Base-by-base conservation (phyloP, 2,888 invertebrate genomes). In the Coelopa pilipes region DNA sequence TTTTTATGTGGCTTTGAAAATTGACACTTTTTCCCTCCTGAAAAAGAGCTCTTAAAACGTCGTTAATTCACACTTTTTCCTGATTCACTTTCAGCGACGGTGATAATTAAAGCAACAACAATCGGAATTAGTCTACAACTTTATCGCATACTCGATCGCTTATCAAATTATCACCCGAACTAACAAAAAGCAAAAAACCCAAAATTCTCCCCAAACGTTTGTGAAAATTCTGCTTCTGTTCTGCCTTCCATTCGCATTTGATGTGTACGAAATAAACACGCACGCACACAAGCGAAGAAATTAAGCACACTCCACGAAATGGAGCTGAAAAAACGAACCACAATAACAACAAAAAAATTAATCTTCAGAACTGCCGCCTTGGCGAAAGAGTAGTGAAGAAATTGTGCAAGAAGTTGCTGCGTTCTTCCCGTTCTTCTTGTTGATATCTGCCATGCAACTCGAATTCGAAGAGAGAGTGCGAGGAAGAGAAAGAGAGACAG, bases 161-260 rank as follows among this genome's bases (percentile, higher is more conserved):
- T 62, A 62, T 62, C 62, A 62, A 62, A 62, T 62, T 24, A 62
- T 34, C 34, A 45, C 24, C 1, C 24, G 34, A 62, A 62, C 19
- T 21, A 4, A 62, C 24, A 62, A 62, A 34, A 34, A 62, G 62
- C 24, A 62, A 60, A 12, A 60, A 34, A 60, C 11, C 24, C n/a
- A 34, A 34, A n/a, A 45, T 34, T 24, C 15, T 13, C 45, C 34
- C 0, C 17, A 59, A 59, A 24, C 2, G 34, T 34, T 34, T 34
- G 7, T 34, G n/a, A 19, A 60, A 19, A 60, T n/a, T 60, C 13
- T 34, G n/a, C 19, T 19, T 57, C 17, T n/a, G 1, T n/a, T 62
- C 34, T 15, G n/a, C 15, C 34, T 34, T n/a, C 34, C 34, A 34
- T 34, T 7, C 13, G 13, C n/a, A 53, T 53, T 15, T 4, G 10